Evolutionary conservation across 2,888 invertebrate species (phyloP).

Genomic region (Julus scandinavius): DNA sequence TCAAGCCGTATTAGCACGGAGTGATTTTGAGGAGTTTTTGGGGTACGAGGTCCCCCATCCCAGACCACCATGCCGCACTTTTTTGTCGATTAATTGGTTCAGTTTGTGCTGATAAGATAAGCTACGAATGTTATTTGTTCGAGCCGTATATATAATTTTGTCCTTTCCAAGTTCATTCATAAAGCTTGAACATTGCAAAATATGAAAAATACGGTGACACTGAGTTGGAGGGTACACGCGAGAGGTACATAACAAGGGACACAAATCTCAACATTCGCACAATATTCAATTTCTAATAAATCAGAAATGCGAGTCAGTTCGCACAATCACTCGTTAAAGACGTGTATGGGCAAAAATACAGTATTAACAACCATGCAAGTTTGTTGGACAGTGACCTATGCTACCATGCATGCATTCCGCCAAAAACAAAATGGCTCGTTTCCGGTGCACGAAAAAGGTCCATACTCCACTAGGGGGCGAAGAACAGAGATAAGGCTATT

Average conservation of each 20-base stretch:
- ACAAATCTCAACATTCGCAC: conserved; percentile 27
- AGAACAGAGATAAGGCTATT: too few relatives aligned
- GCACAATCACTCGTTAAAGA: neutral
- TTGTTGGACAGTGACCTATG: too few relatives aligned
- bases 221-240: neutral
- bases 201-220: neutral
- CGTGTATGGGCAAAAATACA: neutral
- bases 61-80: neutral
- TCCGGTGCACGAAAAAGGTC: too few relatives aligned
- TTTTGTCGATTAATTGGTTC: neutral
- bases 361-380: too few relatives aligned
- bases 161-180: neutral
- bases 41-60: too few relatives aligned
- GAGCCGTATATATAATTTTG: neutral
- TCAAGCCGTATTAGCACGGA: too few relatives aligned
- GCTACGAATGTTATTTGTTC: neutral
- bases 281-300: conserved; percentile 19
- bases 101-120: conserved; percentile 15
- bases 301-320: neutral
- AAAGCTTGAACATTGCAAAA: neutral
- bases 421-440: too few relatives aligned
- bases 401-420: too few relatives aligned
- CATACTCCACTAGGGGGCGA: too few relatives aligned
- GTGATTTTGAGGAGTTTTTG: too few relatives aligned
- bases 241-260: neutral